Base-by-base conservation (phyloP, 1,140 invertebrate species). In the Drosophila ohnishii region DNA sequence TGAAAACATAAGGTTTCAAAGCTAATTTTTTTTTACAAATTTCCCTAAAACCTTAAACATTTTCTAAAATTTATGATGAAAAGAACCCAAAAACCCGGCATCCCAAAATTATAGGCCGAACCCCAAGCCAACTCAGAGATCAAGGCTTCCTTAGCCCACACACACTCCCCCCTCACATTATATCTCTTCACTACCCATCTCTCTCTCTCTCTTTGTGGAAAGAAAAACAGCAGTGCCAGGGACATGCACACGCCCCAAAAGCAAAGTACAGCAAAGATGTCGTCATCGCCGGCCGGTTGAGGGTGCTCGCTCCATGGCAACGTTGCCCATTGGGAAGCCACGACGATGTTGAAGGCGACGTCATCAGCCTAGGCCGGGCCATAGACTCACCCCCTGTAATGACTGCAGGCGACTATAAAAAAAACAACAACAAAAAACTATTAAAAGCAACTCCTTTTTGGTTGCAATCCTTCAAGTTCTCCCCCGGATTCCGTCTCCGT, bases 301-400 rank as follows among this genome's bases (percentile, higher is more conserved):
- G 37, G 48, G 58, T 32, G 40, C 61, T 40, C 37, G 83, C 79
- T 71, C 71, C 84, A 83, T 83, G 83, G 76, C 75, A 86, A 87
- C 79, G 71, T 32, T 56, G 53, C 56, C 72, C 72, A 34, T 42
- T 50, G 34, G 37, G 37, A 56, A 57, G 60, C 80, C 51, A 71
- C 75, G 56, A 48, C 64, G 40, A 59, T 62, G 47, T 57, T 60
- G 51, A 28, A 56, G 42, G 55, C 71, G 50, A 85, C 77, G 70
- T 75, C 82, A 74, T 67, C 83, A 76, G 79, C 57, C 79, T 61
- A 42, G 16, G 51, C 63, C 65, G 35, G 40, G 44, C 30, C 28
- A 35, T 28, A 13, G 25, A 45, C 40, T 30, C 61, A 28, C 16
- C 65, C 35, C 64, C 28, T 8, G 4, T 22, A 13, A 30, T 28